A percentile compares a stretch with the other conserved stretches of the same genome.
phyloP scores from a whole-genome alignment of 2,113 vertebrate genomes.

The Thunnus maccoyii region DNA sequence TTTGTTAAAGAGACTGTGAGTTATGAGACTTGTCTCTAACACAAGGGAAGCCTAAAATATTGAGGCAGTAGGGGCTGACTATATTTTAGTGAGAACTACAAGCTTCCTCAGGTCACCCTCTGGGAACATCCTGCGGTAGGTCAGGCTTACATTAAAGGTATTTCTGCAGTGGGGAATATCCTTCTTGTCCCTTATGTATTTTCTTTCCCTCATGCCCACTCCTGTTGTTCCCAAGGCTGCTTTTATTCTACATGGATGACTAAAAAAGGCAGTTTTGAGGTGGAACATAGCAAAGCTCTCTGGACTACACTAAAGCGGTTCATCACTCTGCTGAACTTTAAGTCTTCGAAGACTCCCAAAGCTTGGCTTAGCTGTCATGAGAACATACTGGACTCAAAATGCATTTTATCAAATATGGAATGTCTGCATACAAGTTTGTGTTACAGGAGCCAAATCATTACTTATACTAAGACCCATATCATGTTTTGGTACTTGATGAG shows the following conservation, averaged over 20 bases:
- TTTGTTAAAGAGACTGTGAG: background rate
- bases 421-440: background rate
- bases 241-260: slow-evolving; percentile 76
- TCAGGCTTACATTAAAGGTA: slow-evolving; percentile 54
- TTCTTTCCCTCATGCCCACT: slow-evolving; percentile 41
- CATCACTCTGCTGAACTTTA: slow-evolving; percentile 39
- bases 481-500: background rate
- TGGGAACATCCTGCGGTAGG: slow-evolving; percentile 25
- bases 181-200: slow-evolving; percentile 27
- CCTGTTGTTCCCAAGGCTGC: slow-evolving; percentile 60
- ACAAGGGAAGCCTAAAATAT: slow-evolving; percentile 20
- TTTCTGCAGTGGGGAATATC: slow-evolving; percentile 45
- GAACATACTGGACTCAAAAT: slow-evolving; percentile 10
- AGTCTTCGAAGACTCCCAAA: slow-evolving; percentile 15
- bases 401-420: background rate
- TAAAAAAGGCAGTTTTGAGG: slow-evolving; percentile 51
- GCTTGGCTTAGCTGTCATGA: slow-evolving; percentile 9
- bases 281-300: slow-evolving; percentile 60
- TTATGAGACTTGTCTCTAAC: slow-evolving; percentile 1
- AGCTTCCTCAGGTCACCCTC: slow-evolving; percentile 24
- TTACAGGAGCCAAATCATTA: background rate
- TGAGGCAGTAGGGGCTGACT: background rate
- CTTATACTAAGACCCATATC: background rate
- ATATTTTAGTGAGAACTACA: slow-evolving; percentile 23
- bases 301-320: slow-evolving; percentile 33